phyloP scores from a whole-genome alignment of 2,113 vertebrate genomes.

The Apistogramma diplotaenia region DNA sequence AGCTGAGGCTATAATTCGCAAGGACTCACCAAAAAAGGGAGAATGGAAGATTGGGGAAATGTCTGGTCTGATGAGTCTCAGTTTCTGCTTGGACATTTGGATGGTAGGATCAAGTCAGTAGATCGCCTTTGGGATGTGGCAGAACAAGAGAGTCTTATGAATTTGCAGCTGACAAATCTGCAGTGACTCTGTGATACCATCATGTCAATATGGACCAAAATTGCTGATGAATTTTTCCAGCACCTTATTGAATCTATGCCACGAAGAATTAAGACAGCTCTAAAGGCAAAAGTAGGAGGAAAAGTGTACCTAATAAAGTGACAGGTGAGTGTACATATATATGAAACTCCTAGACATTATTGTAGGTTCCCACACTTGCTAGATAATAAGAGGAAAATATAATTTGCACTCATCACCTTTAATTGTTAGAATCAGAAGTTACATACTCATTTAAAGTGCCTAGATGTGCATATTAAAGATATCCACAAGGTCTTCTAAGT shows the following conservation, averaged over 20 bases:
- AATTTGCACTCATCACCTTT: conserved; percentile 6
- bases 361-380: background rate
- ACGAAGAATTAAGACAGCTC: background rate
- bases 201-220: background rate
- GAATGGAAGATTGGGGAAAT: too few species aligned
- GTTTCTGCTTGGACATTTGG: too few species aligned
- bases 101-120: background rate
- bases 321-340: background rate
- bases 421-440: background rate
- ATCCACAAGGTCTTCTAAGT: conserved; percentile 24
- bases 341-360: background rate
- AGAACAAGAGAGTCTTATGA: background rate
- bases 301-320: background rate
- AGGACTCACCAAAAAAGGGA: too few species aligned
- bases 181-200: background rate
- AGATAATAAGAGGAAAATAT: background rate
- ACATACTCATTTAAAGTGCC: conserved; percentile 20
- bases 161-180: background rate
- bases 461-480: conserved; percentile 2
- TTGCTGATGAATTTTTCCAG: background rate
- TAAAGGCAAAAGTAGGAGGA: background rate
- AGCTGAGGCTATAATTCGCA: too few species aligned
- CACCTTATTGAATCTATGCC: background rate
- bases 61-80: too few species aligned
- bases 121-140: background rate